These are phyloP conservation scores for Pristionchus fissidentatus DNA, from an alignment of 2,888 invertebrate species.

Conservation along the genomic window DNA sequence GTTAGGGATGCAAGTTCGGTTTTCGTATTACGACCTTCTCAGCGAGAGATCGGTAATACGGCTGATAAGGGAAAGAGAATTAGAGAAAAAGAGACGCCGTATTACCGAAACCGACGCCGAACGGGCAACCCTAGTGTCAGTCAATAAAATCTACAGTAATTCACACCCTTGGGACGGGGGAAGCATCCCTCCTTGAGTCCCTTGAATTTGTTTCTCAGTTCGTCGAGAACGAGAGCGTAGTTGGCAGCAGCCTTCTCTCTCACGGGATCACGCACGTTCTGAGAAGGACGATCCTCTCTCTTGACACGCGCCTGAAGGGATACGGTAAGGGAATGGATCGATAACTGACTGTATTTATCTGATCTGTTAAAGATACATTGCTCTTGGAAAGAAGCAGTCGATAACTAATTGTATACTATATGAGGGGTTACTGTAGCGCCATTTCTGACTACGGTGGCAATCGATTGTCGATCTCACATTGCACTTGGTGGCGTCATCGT, in stretches of 20 bases:
- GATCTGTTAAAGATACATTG: no score
- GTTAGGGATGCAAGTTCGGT: no score
- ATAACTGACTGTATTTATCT: no score
- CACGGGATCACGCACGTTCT: slow-evolving; percentile 65
- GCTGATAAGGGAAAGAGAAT: not conserved
- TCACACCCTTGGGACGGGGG: slow-evolving; percentile 69
- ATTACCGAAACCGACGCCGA: no score
- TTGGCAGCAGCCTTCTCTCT: slow-evolving; percentile 63
- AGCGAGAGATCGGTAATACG: not conserved
- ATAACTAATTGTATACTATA: no score
- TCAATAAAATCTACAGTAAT: not conserved
- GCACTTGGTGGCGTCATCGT: slow-evolving; percentile 67
- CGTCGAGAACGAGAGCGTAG: slow-evolving; percentile 73
- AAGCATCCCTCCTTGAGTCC: slow-evolving; percentile 73
- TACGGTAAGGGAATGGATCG: not conserved
- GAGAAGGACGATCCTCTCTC: slow-evolving; percentile 44
- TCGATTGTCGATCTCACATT: no score
- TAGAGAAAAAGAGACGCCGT: no score
- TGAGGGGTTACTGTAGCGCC: not conserved
- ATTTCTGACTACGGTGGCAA: no score
- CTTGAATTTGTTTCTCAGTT: slow-evolving; percentile 73
- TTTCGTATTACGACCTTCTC: no score
- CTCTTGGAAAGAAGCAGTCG: no score
- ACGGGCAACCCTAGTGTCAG: no score
- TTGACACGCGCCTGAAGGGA: slow-evolving; percentile 46